Base-by-base conservation (phyloP, 2,888 invertebrate species). In the Shargacucullia verbasci region DNA sequence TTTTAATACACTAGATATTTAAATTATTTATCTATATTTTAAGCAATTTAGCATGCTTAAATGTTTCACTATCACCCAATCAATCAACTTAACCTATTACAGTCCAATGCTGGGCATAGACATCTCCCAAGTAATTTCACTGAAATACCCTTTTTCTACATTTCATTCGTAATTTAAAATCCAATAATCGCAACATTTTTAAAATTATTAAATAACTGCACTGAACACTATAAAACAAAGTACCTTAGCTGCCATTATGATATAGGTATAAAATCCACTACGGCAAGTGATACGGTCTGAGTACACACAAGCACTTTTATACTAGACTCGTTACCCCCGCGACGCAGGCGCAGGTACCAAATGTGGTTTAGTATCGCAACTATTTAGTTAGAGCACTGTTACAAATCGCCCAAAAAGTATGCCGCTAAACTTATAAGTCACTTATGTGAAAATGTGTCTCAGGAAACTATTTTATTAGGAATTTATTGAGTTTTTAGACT, bases 211-310 rank as follows among this genome's bases (percentile, higher is more conserved):
- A 20, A 52, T n/a, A 62, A 68, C 47, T 38, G 14, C 48, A 63
- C 20, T 57, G 11, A 57, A 49, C 59, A 74, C 67, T 66, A 60
- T 65, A 69, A 70, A 78, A 73, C 59, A 62, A 77, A 80, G 79
- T 92, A 93, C 93, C 93, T 93, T 93, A 82, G 92, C 89, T 88
- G 92, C 91, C 93, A 93, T 93, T 91, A 85, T 90, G 86, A 78
- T 85, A 83, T 3, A 20, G 4, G 20, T 89, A 87, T 86, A 82
- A 88, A 87, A 82, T 88, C 83, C 88, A 84, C 87, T 83, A 83
- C 85, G 80, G 81, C 90, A 87, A 92, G 88, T 93, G 93, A 92
- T 93, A 90, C 86, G 56, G 79, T 74, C 77, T 79, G 75, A 78
- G 80, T 83, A 82, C 77, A 79, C 76, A 80, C 84, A 76, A 81